These are phyloP conservation scores for Elegia similella DNA, from an alignment of 2,888 invertebrate genomes.

Conservation along the genomic window DNA sequence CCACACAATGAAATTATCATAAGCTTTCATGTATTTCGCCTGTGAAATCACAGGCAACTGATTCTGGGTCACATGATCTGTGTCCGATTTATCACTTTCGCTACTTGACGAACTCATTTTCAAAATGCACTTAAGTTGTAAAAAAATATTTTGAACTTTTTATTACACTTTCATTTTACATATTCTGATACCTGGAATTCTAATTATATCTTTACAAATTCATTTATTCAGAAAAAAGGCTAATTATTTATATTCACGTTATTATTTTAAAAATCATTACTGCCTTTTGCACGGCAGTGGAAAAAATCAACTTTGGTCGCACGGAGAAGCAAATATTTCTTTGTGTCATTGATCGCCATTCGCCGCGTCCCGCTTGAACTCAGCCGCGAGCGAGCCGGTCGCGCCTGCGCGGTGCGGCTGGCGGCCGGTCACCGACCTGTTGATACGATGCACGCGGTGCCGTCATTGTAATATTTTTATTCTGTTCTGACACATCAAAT, in stretches of 20 bases:
- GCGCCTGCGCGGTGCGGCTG: too few relatives aligned
- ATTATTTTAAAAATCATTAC: not conserved
- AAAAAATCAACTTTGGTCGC: not conserved
- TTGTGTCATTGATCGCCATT: not conserved
- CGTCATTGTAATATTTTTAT: too few relatives aligned
- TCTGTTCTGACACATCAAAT: too few relatives aligned
- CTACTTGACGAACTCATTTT: conserved; percentile 5
- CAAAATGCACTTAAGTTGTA: too few relatives aligned
- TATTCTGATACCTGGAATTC: too few relatives aligned
- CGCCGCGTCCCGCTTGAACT: not conserved
- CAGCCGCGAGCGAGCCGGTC: not conserved
- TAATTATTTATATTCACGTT: not conserved
- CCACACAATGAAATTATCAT: conserved; percentile 23
- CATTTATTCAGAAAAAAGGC: not conserved
- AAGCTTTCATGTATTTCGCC: conserved; percentile 14
- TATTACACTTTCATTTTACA: too few relatives aligned
- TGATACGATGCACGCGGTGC: too few relatives aligned
- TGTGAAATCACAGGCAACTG: not conserved
- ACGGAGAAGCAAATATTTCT: not conserved
- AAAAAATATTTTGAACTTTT: too few relatives aligned
- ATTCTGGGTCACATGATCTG: not conserved
- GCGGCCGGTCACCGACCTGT: too few relatives aligned
- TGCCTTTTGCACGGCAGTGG: not conserved
- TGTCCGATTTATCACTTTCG: not conserved
- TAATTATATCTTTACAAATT: too few relatives aligned